These are phyloP conservation scores for Sitta carolinensis DNA, from an alignment of 2,797 vertebrate species.

Conservation along the genomic window DNA sequence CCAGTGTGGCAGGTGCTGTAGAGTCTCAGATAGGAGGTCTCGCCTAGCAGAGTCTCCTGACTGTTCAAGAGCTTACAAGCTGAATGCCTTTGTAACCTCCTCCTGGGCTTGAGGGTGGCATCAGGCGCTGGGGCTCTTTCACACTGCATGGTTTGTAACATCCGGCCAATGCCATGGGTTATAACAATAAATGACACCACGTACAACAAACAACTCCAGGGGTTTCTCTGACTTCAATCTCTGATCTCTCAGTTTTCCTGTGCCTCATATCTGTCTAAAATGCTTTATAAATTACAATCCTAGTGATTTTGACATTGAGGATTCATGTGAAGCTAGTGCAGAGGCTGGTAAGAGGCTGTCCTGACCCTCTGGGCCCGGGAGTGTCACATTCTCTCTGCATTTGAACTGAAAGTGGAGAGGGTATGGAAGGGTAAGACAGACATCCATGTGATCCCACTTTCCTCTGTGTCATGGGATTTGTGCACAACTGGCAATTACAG, in stretches of 20 bases:
- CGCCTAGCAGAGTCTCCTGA: accelerated
- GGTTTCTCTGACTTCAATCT: background rate
- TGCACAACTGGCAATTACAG: background rate
- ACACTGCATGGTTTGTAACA: background rate
- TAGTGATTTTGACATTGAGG: background rate
- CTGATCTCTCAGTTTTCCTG: background rate
- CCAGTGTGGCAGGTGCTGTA: background rate
- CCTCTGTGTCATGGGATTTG: background rate
- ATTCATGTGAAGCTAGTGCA: background rate
- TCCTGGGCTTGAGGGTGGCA: background rate
- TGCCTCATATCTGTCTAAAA: background rate
- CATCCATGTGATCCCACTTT: accelerated
- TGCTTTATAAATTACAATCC: background rate
- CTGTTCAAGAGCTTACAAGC: background rate
- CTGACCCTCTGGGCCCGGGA: accelerated
- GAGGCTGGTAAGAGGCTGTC: background rate
- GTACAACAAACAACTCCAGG: background rate
- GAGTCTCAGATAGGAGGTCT: background rate
- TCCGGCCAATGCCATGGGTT: background rate
- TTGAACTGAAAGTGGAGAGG: background rate
- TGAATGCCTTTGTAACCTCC: background rate
- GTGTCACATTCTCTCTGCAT: accelerated
- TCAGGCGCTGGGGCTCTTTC: background rate
- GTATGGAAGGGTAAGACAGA: background rate
- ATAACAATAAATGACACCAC: background rate